Percentiles rank a stretch among this genome's conserved stretches.
These are phyloP conservation scores for Mus caroli DNA, from an alignment of 2,797 vertebrate genomes.

Conservation along the genomic window DNA sequence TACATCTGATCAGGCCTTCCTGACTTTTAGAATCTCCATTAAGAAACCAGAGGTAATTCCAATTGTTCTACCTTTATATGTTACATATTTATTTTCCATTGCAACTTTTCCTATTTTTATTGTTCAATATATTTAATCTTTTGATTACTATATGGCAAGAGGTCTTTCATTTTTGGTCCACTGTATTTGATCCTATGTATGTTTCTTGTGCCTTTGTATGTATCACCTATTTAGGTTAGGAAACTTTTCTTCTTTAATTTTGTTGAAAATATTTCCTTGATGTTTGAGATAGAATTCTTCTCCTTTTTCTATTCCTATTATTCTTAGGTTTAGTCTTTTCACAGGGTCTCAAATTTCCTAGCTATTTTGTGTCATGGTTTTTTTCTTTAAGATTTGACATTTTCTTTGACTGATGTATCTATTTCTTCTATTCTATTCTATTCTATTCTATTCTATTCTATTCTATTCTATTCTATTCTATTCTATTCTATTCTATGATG, in stretches of 20 bases:
- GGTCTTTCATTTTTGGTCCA: not conserved
- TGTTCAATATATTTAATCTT: not conserved
- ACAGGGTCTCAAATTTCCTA: not conserved
- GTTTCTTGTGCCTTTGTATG: not conserved
- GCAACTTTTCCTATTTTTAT: not conserved
- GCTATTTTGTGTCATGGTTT: not conserved
- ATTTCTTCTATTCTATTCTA: not conserved
- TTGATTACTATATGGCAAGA: not conserved
- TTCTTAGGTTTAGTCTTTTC: not conserved
- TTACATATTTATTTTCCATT: not conserved
- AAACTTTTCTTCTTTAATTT: not conserved
- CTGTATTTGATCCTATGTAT: not conserved
- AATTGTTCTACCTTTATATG: not conserved
- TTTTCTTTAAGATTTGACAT: not conserved
- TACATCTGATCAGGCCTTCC: not conserved
- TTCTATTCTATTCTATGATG: no score
- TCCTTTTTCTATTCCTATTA: not conserved
- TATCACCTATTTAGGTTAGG: not conserved
- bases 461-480: no score
- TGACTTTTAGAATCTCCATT: not conserved
- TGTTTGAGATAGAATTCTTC: not conserved
- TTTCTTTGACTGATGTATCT: not conserved
- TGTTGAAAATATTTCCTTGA: not conserved
- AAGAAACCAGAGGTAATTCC: not conserved
- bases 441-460: no score